Percentiles rank a stretch among this genome's conserved stretches.
These are phyloP conservation scores for Hippocampus guttulatus DNA, from an alignment of 2,113 vertebrate genomes.

Conservation along the genomic window DNA sequence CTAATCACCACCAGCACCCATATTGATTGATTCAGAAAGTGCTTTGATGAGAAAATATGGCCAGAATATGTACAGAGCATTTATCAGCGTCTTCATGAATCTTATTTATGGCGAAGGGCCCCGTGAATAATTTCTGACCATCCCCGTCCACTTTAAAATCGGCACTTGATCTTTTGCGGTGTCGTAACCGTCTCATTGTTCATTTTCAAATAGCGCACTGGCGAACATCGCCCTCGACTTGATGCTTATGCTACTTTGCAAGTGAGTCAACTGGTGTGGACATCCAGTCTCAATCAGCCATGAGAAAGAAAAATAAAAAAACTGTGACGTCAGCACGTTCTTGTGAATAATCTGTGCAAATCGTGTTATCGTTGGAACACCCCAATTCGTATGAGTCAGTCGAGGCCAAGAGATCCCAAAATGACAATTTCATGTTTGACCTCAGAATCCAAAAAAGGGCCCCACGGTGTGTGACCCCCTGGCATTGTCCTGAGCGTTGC, in stretches of 20 bases:
- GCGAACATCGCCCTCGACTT: not conserved
- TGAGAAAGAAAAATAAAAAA: slow-evolving; percentile 34
- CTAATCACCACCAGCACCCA: slow-evolving; percentile 65
- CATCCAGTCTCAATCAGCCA: slow-evolving; percentile 26
- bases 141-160: slow-evolving; percentile 42
- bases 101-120: slow-evolving; percentile 64
- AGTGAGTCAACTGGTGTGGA: slow-evolving; percentile 4
- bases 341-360: slow-evolving; percentile 30
- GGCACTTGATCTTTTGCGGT: slow-evolving; percentile 33
- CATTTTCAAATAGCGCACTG: slow-evolving; percentile 21
- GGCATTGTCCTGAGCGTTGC: not conserved
- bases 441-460: not conserved
- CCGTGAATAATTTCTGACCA: slow-evolving; percentile 50
- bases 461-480: not conserved
- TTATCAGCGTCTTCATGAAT: slow-evolving; percentile 66
- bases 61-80: slow-evolving; percentile 63
- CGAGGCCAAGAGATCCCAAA: not conserved
- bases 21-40: slow-evolving; percentile 74
- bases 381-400: slow-evolving; percentile 56
- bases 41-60: slow-evolving; percentile 61
- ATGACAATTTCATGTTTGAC: not conserved
- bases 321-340: slow-evolving; percentile 37
- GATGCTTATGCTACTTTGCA: not conserved
- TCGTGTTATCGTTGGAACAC: slow-evolving; percentile 59
- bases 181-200: slow-evolving; percentile 32